These are phyloP conservation scores for Ophioninae sp. DNA, from an alignment of 2,888 invertebrate genomes.

Conservation along the genomic window DNA sequence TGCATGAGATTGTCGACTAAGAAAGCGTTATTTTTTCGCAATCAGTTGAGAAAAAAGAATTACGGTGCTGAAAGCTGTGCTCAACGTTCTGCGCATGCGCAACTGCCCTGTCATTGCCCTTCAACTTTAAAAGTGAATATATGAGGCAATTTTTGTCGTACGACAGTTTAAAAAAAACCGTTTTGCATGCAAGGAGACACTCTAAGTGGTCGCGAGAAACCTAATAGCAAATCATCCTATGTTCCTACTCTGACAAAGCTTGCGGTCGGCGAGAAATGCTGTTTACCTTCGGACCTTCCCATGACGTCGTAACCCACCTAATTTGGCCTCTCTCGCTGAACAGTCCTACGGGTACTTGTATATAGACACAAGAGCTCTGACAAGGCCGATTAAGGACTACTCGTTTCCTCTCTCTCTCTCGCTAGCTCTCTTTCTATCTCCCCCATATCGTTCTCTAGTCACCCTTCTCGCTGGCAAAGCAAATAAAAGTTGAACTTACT, in stretches of 20 bases:
- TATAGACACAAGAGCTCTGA: slow-evolving; percentile 45
- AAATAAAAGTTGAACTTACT: slow-evolving; percentile 33
- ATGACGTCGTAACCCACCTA: slow-evolving; percentile 38
- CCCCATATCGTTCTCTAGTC: background rate
- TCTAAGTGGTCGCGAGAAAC: background rate
- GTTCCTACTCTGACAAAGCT: background rate
- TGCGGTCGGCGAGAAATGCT: slow-evolving; percentile 1
- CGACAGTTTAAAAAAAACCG: background rate
- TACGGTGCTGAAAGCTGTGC: too few relatives aligned
- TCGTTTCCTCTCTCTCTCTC: background rate
- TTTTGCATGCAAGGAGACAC: background rate
- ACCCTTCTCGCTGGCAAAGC: slow-evolving; percentile 1
- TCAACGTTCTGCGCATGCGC: background rate
- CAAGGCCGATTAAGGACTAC: slow-evolving; percentile 42
- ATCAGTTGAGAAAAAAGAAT: background rate
- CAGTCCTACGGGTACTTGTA: slow-evolving; percentile 41
- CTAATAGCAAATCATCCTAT: background rate
- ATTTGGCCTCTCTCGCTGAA: slow-evolving; percentile 32
- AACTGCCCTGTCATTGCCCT: background rate
- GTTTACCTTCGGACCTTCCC: slow-evolving; percentile 52
- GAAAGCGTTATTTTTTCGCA: background rate
- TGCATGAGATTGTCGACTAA: too few relatives aligned
- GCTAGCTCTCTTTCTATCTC: background rate
- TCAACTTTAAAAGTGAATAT: too few relatives aligned
- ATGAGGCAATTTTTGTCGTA: too few relatives aligned